Base-by-base conservation (phyloP, 2,888 invertebrate genomes). In the Galerucella calmariensis region DNA sequence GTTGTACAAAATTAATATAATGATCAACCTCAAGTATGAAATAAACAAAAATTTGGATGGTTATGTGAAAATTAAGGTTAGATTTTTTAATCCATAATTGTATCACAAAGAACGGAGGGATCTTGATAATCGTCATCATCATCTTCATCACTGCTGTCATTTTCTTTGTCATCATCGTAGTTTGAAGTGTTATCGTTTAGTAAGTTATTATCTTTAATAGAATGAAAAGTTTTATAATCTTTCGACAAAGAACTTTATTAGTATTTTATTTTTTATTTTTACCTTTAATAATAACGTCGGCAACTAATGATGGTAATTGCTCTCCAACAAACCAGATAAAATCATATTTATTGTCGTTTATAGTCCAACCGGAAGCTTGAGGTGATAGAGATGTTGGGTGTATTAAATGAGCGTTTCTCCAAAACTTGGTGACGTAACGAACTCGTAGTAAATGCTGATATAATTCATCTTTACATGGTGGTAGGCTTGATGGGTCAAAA, bases 381-480 rank as follows among this genome's bases (percentile, higher is more conserved):
- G 77, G 76, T 41, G 72, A 78, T 78, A 77, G 65, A 72, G 73
- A 78, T 69, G 76, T 76, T 44, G 80, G 77, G 56, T 79, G 67
- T 77, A 77, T 79, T 73, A 75, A 74, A 62, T 79, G 75, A 67
- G 79, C 77, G 68, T 79, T 80, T 79, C 75, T 79, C 79, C 80
- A 80, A 69, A 81, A 58, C 46, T 77, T 77, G 65, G 80, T 74
- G 20, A 80, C 75, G 65, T 81, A 81, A 59, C 75, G 79, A 76
- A 74, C 78, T 70, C 79, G 12, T 65, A 78, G 63, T 75, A 81
- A 74, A 73, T 81, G 80, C 35, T 80, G 78, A n/a, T 51, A n/a
- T 44, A 81, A 79, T 78, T 82, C 80, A 53, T 78, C 76, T 78
- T 80, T 77, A 73, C 80, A 81, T 11, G 79, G 79, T 72, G 76